Evolutionary conservation across 2,113 vertebrate species (phyloP), one percentile per base, ranked within the genome.

Genomic region (Rhipidura dahli): DNA sequence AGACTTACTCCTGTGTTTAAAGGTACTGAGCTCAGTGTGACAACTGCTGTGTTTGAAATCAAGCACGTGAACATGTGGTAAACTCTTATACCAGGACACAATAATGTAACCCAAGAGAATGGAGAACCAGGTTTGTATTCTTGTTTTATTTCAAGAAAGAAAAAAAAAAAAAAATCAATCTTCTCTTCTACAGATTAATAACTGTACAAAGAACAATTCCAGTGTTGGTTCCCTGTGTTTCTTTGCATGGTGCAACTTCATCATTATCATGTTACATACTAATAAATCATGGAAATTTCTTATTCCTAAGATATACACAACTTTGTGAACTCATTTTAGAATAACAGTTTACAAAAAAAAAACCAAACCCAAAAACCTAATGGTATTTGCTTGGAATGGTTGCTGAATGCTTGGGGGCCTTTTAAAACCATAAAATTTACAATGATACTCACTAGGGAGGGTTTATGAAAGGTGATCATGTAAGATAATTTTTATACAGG

Each of bases 401-500:
- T 71, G 30, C 33, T 86, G 83, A 92, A 79, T 77, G 40, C 26
- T 77, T 90, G 39, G 18, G 53, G 92, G 47, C 7, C 40, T 91
- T 89, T 80, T 69, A 66, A 28, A 92, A 61, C 66, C 39, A 78
- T 61, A 53, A 92, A 90, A 87, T 84, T 82, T 87, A 71, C 57
- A 92, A 33, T 40, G 24, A 40, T 57, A 35, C 22, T 91, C 80
- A 50, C 37, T 50, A 83, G 56, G 66, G 94, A 77, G 18, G 7
- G 4, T 50, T 95, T 91, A 70, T 82, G 83, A 83, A 96, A 96
- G 91, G 89, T 94, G 93, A 97, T 96, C 68, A 92, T 89, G 59
- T 92, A 87, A 95, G 66, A 92, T 94, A 93, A 96, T 94, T 97
- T 95, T 95, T 93, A 80, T 37, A 89, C 28, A 69, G 71, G 86